Evolutionary conservation across 2,797 vertebrate species (phyloP), one percentile per base, ranked within the genome.

Genomic region (Rhinophrynus dorsalis): DNA sequence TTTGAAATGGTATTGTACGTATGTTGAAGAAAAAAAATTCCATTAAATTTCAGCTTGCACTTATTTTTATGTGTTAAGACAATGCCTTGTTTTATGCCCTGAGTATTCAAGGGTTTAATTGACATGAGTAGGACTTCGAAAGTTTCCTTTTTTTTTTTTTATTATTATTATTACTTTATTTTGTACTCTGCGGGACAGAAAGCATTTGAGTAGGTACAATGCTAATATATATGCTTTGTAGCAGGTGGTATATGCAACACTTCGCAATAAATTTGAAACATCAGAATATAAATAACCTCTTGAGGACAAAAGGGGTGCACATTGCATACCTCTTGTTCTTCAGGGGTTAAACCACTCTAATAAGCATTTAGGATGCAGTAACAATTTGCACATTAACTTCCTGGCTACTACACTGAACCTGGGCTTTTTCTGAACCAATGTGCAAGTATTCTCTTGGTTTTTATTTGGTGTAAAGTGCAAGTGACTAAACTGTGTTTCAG

Each of bases 401-500:
- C 63, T 38, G 57, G 17, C 44, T 1, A 33, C 20, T 37, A 45
- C 66, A 57, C 12, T 15, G 54, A 11, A 18, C 56, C 6, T 15
- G 33, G 48, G 8, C 18, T 26, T 48, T 37, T 74, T 73, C 73
- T 56, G 79, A 82, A 72, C 54, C 33, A 52, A 69, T 69, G 78
- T 75, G 76, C 75, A 78, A 63, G 75, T 54, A 3, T 15, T 54
- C 7, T 6, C 12, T 35, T 35, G 18, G 6, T 18, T 33, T 23
- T 15, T 6, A 44, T 37, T 40, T 57, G 5, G 5, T 77, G 70
- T 76, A 79, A 81, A 77, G 67, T 70, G 69, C 68, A 38, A 38
- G 37, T 38, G 37, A 50, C 78, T 78, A 76, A 72, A 64, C 77
- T 80, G 71, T 67, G 78, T 77, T 68, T 13, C 73, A 78, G 59